These are phyloP conservation scores for Paralvinella palmiformis DNA, from an alignment of 1,140 invertebrate genomes.

Conservation along the genomic window DNA sequence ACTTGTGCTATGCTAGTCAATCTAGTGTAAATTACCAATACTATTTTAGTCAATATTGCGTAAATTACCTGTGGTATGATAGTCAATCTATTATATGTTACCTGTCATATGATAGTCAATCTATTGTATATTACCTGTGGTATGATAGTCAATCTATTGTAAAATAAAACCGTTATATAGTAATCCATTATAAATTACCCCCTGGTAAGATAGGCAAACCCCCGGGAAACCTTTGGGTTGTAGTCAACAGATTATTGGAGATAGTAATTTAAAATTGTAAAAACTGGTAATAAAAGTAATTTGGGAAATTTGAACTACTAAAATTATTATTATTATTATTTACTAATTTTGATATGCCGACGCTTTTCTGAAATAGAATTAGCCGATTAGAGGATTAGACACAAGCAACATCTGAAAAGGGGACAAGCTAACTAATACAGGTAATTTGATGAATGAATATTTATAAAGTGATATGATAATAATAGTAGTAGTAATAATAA, in stretches of 20 bases:
- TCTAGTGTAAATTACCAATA: constrained; percentile 45
- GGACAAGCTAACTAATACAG: neutral
- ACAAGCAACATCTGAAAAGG: neutral
- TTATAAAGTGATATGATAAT: neutral
- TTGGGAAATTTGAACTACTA: no score
- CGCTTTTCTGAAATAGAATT: neutral
- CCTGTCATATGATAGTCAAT: no score
- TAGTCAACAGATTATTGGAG: no score
- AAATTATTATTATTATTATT: neutral
- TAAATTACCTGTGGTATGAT: no score
- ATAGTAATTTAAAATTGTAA: no score
- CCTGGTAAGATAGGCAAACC: constrained; percentile 55
- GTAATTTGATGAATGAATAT: neutral
- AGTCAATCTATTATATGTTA: no score
- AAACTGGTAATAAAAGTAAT: no score
- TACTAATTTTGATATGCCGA: neutral
- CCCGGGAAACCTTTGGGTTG: constrained; percentile 54
- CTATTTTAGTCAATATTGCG: constrained; percentile 38
- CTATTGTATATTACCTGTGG: no score
- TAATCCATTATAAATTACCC: no score
- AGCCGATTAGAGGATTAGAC: neutral
- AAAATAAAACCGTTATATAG: constrained; percentile 57
- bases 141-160: constrained; percentile 34
- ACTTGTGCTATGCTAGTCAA: constrained; percentile 6
- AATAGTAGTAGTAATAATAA: no score